phyloP scores from a whole-genome alignment of 2,113 vertebrate genomes.

The Nycticryphes semicollaris region DNA sequence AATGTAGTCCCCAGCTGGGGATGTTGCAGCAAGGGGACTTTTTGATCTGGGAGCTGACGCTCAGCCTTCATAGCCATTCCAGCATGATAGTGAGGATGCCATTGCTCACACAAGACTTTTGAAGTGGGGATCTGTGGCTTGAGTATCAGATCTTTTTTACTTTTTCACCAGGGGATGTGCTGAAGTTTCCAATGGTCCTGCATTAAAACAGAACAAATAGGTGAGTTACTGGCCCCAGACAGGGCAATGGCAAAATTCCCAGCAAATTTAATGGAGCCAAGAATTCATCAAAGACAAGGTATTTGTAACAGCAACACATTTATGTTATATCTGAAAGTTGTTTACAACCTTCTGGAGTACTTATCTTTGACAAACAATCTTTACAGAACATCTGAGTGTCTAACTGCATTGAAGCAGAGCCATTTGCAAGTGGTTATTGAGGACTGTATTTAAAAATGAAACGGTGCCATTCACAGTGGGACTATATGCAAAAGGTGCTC shows the following conservation, averaged over 20 bases:
- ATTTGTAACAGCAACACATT: not conserved
- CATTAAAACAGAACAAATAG: not conserved
- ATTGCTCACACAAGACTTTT: not conserved
- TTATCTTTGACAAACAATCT: conserved; percentile 14
- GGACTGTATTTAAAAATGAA: not conserved
- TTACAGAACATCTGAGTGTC: not conserved
- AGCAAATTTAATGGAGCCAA: not conserved
- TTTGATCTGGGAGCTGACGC: not conserved
- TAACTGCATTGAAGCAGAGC: not conserved
- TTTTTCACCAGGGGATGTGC: not conserved
- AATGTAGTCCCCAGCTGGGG: not conserved
- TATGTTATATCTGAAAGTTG: not conserved
- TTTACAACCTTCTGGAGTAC: not conserved
- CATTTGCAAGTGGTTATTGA: not conserved
- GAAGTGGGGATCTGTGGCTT: not conserved
- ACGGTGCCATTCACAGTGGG: not conserved
- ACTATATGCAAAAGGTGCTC: not conserved
- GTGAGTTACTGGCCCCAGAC: not conserved
- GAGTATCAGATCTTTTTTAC: not conserved
- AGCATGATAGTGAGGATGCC: not conserved
- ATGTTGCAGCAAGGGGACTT: not conserved
- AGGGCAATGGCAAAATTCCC: conserved; percentile 14
- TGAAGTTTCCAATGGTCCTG: not conserved
- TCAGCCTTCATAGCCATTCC: not conserved
- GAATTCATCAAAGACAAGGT: not conserved